phyloP scores from a whole-genome alignment of 2,113 vertebrate genomes.

The Anarrhichthys ocellatus region DNA sequence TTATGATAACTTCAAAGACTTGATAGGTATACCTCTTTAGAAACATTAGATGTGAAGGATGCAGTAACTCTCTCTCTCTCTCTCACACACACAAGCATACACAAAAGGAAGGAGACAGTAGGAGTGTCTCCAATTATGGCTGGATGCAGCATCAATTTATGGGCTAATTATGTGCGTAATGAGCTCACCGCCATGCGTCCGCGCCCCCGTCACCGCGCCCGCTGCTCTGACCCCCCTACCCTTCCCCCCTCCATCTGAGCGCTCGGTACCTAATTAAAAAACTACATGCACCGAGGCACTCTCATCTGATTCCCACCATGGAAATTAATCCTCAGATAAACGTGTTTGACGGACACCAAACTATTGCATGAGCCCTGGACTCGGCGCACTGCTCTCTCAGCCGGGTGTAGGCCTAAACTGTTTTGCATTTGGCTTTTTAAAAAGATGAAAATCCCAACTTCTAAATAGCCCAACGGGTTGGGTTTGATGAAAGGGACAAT shows the following conservation, averaged over 20 bases:
- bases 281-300: conserved; percentile 93
- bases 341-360: conserved; percentile 92
- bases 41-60: conserved; percentile 26
- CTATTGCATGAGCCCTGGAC: conserved; percentile 54
- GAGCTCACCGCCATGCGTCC: conserved; percentile 95
- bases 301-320: conserved; percentile 95
- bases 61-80: neutral
- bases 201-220: conserved; percentile 91
- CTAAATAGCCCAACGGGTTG: conserved; percentile 18
- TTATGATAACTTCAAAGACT: conserved; percentile 35
- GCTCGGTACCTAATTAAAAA: conserved; percentile 96
- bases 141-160: conserved; percentile 98
- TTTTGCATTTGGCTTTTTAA: conserved; percentile 38
- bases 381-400: conserved; percentile 4
- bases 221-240: conserved; percentile 9
- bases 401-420: conserved; percentile 10
- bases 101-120: conserved; percentile 82
- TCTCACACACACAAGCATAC: neutral
- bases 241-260: conserved; percentile 79
- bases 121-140: conserved; percentile 95
- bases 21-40: neutral
- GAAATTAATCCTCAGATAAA: conserved; percentile 98
- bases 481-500: neutral
- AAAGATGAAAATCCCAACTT: neutral
- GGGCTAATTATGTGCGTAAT: conserved; percentile 98